Conservation (phyloP, 1,140 invertebrate species). For the Philopotamus ludificatus region DNA sequence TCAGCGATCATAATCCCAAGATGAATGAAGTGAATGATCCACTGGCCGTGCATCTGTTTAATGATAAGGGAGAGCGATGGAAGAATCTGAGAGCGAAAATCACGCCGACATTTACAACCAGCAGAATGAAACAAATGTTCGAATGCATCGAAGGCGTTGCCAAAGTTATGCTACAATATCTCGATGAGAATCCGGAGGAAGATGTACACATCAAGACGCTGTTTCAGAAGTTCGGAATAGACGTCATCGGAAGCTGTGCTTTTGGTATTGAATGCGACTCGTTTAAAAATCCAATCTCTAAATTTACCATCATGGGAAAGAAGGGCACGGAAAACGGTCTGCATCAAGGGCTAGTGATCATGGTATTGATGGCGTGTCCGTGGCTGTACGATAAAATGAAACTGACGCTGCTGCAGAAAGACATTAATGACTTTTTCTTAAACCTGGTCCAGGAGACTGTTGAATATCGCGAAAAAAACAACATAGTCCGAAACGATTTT, state of each 20-base stretch:
- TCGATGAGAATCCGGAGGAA: conserved; percentile 32
- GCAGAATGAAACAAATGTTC: conserved; percentile 56
- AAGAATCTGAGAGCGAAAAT: conserved; percentile 53
- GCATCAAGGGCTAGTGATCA: too few species aligned
- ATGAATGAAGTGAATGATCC: conserved; percentile 55
- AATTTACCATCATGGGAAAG: conserved; percentile 53
- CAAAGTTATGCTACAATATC: conserved; percentile 11
- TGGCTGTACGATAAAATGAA: conserved; percentile 2
- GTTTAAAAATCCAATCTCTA: conserved; percentile 55
- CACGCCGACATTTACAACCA: conserved; percentile 57
- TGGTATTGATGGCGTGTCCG: conserved; percentile 20
- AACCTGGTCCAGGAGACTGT: conserved; percentile 51
- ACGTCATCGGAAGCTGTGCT: conserved; percentile 62
- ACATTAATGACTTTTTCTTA: conserved; percentile 54
- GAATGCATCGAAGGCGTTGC: conserved; percentile 19
- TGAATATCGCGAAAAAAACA: conserved; percentile 51
- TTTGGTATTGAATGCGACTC: conserved; percentile 64
- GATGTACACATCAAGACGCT: conserved; percentile 47
- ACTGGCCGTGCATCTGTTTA: conserved; percentile 55
- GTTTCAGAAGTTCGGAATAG: conserved; percentile 61
- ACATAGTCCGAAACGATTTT: conserved; percentile 56
- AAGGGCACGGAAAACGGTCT: too few species aligned
- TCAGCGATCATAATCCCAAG: conserved; percentile 46
- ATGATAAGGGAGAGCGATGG: conserved; percentile 55
- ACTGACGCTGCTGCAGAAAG: conserved; percentile 36